Base-by-base conservation (phyloP, 2,888 invertebrate genomes). In the Phanerotoma sp. region DNA sequence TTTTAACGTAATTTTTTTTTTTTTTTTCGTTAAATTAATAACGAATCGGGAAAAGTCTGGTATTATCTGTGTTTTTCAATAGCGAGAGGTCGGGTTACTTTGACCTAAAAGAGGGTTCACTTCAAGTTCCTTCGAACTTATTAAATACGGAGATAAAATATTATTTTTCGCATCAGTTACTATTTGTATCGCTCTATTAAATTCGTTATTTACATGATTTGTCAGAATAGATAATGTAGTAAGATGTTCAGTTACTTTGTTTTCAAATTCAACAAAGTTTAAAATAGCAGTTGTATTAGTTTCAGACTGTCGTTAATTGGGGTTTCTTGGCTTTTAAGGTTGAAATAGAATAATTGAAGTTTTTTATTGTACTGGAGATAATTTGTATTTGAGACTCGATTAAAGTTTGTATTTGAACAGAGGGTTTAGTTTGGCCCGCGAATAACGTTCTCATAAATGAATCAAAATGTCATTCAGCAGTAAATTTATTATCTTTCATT, bases 141-240 rank as follows among this genome's bases (percentile, higher is more conserved):
- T 33, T 28, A 57, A 15, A 35, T 35, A 37, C 28, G 54, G 54
- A 13, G 54, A 54, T 18, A 54, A 35, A 25, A 47, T 51, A 2
- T 42, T 48, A 30, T 47, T 46, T 13, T 42, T 48, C 13, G 47
- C 40, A 15, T 52, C 46, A 20, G 35, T 57, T 5, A 57, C 38
- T 4, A 20, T 22, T 33, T 13, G 20, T 7, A 33, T 35, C 13
- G 25, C 25, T 15, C 6, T 7, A 33, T 6, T n/a, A 5, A 13
- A 33, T 33, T 33, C 33, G 9, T 11, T 3, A 30, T 9, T 30
- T 9, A 30, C 30, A 11, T 30, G 9, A 33, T 33, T 33, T 5
- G 33, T 13, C 15, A 33, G 15, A 33, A 33, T 11, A 13, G 33
- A 33, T 13, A 33, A 33, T n/a, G 33, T 6, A 13, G 22, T 25